phyloP scores from a whole-genome alignment of 2,113 vertebrate species.

The Falco punctatus region DNA sequence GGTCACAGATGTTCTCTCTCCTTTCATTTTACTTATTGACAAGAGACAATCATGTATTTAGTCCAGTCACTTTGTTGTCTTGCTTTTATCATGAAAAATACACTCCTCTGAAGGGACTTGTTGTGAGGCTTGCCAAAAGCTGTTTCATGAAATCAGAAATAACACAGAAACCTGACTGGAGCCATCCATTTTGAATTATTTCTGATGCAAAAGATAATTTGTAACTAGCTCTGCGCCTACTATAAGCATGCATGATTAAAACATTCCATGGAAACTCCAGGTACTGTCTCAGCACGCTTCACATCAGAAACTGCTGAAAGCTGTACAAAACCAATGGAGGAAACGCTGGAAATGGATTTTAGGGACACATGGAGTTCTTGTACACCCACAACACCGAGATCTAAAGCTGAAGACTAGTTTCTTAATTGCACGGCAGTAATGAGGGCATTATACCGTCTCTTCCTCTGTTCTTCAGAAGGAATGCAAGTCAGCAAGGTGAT shows the following conservation, averaged over 20 bases:
- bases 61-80: not conserved
- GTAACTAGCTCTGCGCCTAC: not conserved
- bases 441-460: not conserved
- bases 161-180: not conserved
- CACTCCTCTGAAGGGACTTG: not conserved
- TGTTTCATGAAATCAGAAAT: not conserved
- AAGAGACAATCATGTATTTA: not conserved
- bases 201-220: not conserved
- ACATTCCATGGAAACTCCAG: not conserved
- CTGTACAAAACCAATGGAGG: not conserved
- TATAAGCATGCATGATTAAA: not conserved
- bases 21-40: conserved; percentile 22
- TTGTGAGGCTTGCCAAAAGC: not conserved
- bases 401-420: not conserved
- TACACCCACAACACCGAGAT: not conserved
- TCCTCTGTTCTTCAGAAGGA: not conserved
- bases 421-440: not conserved
- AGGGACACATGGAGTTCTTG: not conserved
- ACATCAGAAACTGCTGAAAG: not conserved
- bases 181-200: not conserved
- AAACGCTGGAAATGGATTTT: not conserved
- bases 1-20: conserved; percentile 13
- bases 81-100: not conserved
- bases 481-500: not conserved
- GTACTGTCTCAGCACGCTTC: not conserved